Conservation (phyloP, 2,888 invertebrate genomes). For the Malthinus flaveolus region DNA sequence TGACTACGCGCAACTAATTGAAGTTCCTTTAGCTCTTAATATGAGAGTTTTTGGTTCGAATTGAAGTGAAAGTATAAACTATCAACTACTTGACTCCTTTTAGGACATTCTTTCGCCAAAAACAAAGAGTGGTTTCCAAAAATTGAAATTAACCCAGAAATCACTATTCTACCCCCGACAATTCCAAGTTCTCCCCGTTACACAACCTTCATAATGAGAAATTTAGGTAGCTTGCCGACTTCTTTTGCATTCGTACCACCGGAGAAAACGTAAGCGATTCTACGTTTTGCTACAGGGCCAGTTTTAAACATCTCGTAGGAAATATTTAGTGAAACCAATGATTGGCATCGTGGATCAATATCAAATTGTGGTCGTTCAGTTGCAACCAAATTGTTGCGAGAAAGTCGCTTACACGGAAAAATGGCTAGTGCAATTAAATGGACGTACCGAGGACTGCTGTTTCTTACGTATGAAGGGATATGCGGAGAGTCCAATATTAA, state of each 20-base stretch:
- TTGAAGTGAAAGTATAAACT: neutral
- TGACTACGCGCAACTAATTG: constrained; percentile 5
- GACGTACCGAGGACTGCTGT: constrained; percentile 42
- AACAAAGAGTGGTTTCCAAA: constrained; percentile 42
- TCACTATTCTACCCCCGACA: constrained; percentile 41
- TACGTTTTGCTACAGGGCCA: too few relatives aligned
- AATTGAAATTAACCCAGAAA: constrained; percentile 39
- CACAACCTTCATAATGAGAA: constrained; percentile 51
- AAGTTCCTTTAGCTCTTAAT: constrained; percentile 39
- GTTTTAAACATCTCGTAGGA: constrained; percentile 35
- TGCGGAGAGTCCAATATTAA: constrained; percentile 48
- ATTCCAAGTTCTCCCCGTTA: constrained; percentile 41
- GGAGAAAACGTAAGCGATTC: constrained; percentile 40
- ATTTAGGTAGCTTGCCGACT: constrained; percentile 51
- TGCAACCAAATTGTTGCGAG: constrained; percentile 42
- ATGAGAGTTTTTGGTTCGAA: constrained; percentile 38
- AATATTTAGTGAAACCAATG: constrained; percentile 54
- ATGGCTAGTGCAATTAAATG: constrained; percentile 55
- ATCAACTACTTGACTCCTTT: neutral
- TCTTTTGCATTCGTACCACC: constrained; percentile 55
- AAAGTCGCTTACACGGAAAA: constrained; percentile 50
- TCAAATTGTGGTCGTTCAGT: constrained; percentile 51
- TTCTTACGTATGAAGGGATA: constrained; percentile 51
- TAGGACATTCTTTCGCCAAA: constrained; percentile 45
- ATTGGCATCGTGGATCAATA: constrained; percentile 50